Percentiles rank a stretch among this genome's conserved stretches.
Conservation (phyloP, 2,888 invertebrate genomes). For the Apamea sordens region DNA sequence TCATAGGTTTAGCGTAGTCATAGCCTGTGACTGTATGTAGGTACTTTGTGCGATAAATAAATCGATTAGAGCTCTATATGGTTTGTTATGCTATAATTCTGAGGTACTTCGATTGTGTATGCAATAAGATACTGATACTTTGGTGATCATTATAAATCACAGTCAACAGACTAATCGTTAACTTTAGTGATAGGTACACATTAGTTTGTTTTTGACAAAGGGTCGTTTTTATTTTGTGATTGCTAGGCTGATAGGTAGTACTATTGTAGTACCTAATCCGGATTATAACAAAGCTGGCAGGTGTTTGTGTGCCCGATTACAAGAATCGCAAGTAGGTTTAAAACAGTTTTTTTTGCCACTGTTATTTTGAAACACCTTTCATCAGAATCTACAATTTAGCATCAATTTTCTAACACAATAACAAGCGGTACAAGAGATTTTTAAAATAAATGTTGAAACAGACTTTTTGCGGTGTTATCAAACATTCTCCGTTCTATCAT, state of each 20-base stretch:
- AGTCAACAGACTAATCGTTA: background rate
- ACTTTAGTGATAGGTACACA: too few species aligned
- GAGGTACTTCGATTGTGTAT: background rate
- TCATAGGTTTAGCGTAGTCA: background rate
- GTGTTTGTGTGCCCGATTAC: background rate
- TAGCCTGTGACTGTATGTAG: background rate
- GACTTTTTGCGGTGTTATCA: background rate
- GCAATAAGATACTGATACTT: background rate
- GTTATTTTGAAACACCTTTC: background rate
- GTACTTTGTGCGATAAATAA: constrained; percentile 4
- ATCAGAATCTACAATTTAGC: background rate
- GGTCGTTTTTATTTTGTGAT: background rate
- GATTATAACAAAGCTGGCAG: background rate
- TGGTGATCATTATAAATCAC: background rate
- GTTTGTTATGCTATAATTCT: background rate
- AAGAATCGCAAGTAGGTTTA: background rate
- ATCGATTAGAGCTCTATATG: background rate
- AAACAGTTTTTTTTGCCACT: background rate
- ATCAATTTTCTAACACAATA: constrained; percentile 9
- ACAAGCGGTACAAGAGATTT: constrained; percentile 10
- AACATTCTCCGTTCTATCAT: constrained; percentile 19
- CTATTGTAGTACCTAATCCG: background rate
- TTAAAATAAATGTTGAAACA: constrained; percentile 10
- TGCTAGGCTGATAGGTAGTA: background rate
- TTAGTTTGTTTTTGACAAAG: background rate